Percentiles rank a stretch among this genome's conserved stretches.
Conservation (phyloP, 2,888 invertebrate species). For the Ellobium chinense region DNA sequence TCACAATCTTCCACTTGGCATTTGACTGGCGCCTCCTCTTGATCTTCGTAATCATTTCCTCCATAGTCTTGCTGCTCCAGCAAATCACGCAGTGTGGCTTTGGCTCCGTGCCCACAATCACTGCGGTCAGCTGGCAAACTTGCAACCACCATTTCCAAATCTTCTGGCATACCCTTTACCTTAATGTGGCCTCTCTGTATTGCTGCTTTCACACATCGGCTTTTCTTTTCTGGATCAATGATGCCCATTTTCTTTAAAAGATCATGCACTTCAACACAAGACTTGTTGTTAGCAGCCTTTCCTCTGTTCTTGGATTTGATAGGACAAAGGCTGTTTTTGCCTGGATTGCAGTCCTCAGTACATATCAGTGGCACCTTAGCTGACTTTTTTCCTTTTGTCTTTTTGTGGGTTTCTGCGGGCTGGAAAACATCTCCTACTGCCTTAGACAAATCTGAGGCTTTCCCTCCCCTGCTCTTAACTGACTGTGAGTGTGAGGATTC, state of each 20-base stretch:
- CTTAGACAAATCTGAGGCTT: too few species aligned
- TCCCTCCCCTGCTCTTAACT: too few species aligned
- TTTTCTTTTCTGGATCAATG: neutral
- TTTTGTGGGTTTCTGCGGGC: too few species aligned
- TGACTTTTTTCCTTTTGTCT: too few species aligned
- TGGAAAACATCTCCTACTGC: too few species aligned
- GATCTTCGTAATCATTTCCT: neutral
- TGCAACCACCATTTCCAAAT: neutral
- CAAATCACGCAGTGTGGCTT: neutral
- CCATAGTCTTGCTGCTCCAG: neutral
- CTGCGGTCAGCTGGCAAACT: neutral
- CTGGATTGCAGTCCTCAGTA: too few species aligned
- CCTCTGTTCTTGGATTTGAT: too few species aligned
- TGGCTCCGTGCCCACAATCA: neutral
- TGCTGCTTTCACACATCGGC: neutral
- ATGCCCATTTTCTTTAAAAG: neutral
- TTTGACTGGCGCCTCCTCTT: neutral
- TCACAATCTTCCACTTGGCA: neutral
- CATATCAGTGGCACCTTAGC: too few species aligned
- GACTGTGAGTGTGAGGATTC: too few species aligned
- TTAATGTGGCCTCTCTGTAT: neutral
- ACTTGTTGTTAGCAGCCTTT: too few species aligned
- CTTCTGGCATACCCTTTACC: neutral
- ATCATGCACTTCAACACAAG: too few species aligned
- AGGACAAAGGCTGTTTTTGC: too few species aligned